Evolutionary conservation across 2,888 invertebrate genomes (phyloP), one percentile per base, ranked within the genome.

Genomic region (Odontothrips loti): DNA sequence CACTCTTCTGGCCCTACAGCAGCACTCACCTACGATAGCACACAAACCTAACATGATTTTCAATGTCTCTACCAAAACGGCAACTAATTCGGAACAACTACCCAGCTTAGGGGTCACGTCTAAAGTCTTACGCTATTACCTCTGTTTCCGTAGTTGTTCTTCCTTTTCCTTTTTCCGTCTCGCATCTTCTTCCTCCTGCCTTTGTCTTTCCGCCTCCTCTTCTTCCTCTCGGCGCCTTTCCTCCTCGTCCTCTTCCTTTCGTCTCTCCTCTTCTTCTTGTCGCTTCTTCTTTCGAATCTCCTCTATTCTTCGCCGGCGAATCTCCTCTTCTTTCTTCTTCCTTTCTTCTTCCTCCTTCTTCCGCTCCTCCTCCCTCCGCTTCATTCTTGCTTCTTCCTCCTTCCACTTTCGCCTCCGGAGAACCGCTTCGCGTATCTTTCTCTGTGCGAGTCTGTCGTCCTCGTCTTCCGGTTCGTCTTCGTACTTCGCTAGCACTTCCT

Each of bases 151-250:
- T 0, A 27, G 68, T 23, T 58, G 29, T 47, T 29, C 58, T 58
- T 63, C 29, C 29, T 27, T 58, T 58, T 79, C 79, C 48, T 75
- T 29, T n/a, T 78, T 68, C 27, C 51, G 29, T 80, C 78, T 79
- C 17, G 48, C 79, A 15, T 43, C 58, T 79, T 34, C 47, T 51
- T 48, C 51, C 48, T 81, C 48, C n/a, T n/a, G 15, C 81, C 20
- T 11, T 20, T 12, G 29, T 34, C 75, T 17, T 23, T 47, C 47
- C 20, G 23, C 27, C 29, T 47, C 27, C 43, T 29, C 23, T 48
- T 43, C 51, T 23, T 34, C 79, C 43, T 79, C 34, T 78, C 12
- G 34, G 23, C 23, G 12, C 15, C 79, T 43, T 27, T 80, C 78
- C 23, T 78, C 27, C 20, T 78, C 75, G 20, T 34, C 51, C 34